Base-by-base conservation (phyloP, 2,797 vertebrate species). In the Crossoptilon crossoptilon region DNA sequence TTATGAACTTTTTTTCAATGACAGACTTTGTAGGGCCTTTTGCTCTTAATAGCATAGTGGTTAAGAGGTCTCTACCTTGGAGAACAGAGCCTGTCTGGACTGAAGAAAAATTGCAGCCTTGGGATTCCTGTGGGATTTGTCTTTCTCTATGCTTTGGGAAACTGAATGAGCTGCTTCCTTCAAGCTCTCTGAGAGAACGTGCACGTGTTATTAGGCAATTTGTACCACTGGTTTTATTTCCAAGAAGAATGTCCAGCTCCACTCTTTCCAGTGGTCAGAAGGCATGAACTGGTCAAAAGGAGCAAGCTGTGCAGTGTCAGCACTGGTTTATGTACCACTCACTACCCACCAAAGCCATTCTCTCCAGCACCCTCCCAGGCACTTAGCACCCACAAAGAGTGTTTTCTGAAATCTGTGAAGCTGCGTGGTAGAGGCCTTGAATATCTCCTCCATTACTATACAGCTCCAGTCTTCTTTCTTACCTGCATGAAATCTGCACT, bases 111-210 rank as follows among this genome's bases (percentile, higher is more conserved):
- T 6, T 29, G n/a, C 44, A 87, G 60, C n/a, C 29, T 53, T 0
- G 1, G 74, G 67, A 95, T 93, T 93, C 62, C 84, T 84, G 76
- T 67, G 94, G 91, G 63, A 82, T 88, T 66, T 59, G 44, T 11
- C 1, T 2, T 8, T 8, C 48, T 29, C 49, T 15, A 12, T 21
- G 27, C 6, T 0, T 63, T 1, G 35, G 59, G 92, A 83, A 64
- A 63, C 69, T 14, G 37, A 77, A 31, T 0, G 70, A 93, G 72
- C 89, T 27, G 75, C 82, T 89, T 23, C 91, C 84, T 69, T 68
- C 1, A 1, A 74, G 87, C 75, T 88, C 76, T 24, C 58, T 39
- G 66, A 83, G 88, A 80, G 72, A 75, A 2, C 59, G 62, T 44
- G 29, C 1, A 0, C 18, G 44, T 3, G 2, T 72, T 62, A 41